Evolutionary conservation across 2,888 invertebrate genomes (phyloP).

Genomic region (Tenthredo amoena): DNA sequence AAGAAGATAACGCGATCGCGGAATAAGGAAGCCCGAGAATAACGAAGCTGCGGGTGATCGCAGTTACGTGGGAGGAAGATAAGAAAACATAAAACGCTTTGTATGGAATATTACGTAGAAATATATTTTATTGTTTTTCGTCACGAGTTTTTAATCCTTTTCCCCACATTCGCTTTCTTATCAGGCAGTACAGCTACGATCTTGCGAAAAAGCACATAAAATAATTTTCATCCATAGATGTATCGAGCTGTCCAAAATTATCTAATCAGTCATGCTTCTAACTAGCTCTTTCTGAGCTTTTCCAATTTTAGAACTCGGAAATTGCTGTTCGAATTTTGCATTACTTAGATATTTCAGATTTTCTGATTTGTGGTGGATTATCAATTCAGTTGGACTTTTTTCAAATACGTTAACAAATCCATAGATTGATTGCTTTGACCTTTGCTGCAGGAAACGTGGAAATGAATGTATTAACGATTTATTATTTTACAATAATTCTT

Average conservation of each 20-base stretch:
- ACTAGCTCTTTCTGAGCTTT: neutral
- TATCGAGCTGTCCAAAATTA: neutral
- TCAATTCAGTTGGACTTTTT: neutral
- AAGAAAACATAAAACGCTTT: slow-evolving; percentile 43
- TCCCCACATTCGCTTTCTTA: neutral
- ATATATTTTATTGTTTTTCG: slow-evolving; percentile 51
- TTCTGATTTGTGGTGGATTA: neutral
- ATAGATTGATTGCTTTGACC: too few species aligned
- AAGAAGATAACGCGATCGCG: slow-evolving; percentile 79
- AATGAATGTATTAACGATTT: too few species aligned
- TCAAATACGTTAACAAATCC: too few species aligned
- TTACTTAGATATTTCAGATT: neutral
- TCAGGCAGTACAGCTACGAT: neutral
- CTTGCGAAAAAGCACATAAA: neutral
- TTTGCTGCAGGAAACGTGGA: too few species aligned
- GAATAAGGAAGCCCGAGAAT: neutral
- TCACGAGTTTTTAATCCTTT: slow-evolving; percentile 34
- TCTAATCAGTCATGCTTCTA: neutral
- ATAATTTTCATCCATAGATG: neutral
- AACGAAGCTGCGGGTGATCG: neutral
- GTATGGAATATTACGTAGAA: slow-evolving; percentile 47
- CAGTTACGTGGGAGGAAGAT: neutral
- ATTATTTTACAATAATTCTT: neutral
- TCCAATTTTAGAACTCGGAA: neutral
- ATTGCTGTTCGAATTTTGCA: neutral